phyloP scores from a whole-genome alignment of 2,113 vertebrate genomes.

The Colaptes auratus region DNA sequence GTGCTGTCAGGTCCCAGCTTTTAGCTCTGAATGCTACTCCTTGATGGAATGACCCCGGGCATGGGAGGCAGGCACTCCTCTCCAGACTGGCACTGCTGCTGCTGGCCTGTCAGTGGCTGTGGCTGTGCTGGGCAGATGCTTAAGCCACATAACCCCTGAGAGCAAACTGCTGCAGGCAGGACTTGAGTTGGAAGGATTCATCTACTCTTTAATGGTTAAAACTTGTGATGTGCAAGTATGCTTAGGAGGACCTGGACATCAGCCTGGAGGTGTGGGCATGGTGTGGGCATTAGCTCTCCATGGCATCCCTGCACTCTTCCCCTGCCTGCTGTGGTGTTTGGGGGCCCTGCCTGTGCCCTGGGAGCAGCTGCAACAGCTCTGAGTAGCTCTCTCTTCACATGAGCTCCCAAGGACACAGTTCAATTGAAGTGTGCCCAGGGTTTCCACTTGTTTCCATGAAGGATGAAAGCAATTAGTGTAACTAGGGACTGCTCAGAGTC shows the following conservation, averaged over 20 bases:
- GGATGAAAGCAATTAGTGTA: not conserved
- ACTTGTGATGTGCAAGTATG: not conserved
- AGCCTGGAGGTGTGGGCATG: not conserved
- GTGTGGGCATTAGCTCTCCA: not conserved
- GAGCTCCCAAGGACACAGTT: not conserved
- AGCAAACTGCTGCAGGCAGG: not conserved
- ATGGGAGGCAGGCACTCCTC: not conserved
- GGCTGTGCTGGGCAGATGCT: not conserved
- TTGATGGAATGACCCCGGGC: not conserved
- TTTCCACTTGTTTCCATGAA: not conserved
- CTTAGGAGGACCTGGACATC: not conserved
- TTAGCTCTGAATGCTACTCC: not conserved
- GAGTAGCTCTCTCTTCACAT: not conserved
- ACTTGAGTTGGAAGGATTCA: not conserved
- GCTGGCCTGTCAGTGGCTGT: rapidly evolving
- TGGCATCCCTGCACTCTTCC: not conserved
- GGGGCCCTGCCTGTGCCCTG: not conserved
- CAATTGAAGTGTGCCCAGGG: not conserved
- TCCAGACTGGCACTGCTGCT: not conserved
- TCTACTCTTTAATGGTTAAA: not conserved
- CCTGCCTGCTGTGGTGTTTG: not conserved
- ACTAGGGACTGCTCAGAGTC: not conserved
- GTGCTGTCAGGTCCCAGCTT: not conserved
- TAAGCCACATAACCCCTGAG: not conserved
- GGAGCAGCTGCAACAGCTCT: not conserved